Percentiles rank a stretch among this genome's conserved stretches.
These are phyloP conservation scores for Falco cherrug DNA, from an alignment of 2,797 vertebrate species.

Conservation along the genomic window DNA sequence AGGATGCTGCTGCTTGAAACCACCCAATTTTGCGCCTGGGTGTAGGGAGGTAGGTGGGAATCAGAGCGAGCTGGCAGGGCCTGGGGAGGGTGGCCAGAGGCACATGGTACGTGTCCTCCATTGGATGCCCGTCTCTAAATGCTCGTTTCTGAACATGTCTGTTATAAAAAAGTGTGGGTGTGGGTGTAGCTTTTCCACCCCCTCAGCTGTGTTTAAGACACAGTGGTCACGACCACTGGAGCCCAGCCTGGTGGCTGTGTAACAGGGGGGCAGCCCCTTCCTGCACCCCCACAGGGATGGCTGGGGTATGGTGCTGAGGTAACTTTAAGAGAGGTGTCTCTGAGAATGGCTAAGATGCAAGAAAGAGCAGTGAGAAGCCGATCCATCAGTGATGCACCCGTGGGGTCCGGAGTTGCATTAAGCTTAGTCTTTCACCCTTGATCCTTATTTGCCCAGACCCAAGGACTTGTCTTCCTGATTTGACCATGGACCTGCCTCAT, in stretches of 20 bases:
- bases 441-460: neutral
- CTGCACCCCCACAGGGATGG: neutral
- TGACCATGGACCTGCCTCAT: neutral
- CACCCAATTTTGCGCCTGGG: neutral
- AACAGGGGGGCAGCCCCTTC: neutral
- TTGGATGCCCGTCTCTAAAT: neutral
- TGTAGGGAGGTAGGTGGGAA: neutral
- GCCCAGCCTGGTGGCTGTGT: neutral
- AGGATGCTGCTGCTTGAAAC: neutral
- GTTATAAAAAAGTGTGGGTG: neutral
- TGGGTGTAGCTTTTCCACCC: neutral
- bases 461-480: neutral
- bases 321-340: neutral
- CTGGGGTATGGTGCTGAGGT: neutral
- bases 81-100: too few species aligned
- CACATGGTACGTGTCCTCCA: rapidly evolving
- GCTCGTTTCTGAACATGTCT: neutral
- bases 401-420: neutral
- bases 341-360: neutral
- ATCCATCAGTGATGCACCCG: rapidly evolving
- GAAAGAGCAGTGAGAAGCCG: neutral
- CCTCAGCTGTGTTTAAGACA: neutral
- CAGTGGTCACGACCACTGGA: neutral
- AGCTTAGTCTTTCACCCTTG: neutral
- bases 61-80: neutral